Evolutionary conservation across 2,113 vertebrate species (phyloP), one percentile per base, ranked within the genome.

Genomic region (Spheniscus mendiculus): DNA sequence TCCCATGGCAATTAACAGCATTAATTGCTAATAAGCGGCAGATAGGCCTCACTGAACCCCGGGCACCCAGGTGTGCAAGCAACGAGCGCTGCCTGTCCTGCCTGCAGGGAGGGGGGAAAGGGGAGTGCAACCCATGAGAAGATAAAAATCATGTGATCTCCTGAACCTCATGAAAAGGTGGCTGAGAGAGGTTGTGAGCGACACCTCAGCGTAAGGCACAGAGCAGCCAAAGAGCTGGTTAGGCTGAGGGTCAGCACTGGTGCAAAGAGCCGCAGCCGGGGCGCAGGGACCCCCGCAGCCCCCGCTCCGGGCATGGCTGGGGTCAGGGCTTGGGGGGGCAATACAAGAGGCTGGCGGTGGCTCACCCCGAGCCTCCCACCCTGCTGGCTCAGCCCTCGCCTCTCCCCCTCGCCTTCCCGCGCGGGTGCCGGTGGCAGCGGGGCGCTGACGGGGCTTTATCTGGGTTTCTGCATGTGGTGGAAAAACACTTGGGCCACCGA

Each of bases 401-500:
- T 27, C 27, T 58, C 40, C 71, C 32, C 45, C 12, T 21, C 10
- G 1, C 25, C 81, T 38, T 8, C 56, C 42, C 4, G 1, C 38
- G 1, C 1, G 5, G 55, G 15, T 14, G 80, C 77, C 1, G 12
- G 29, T 3, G 36, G 45, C 67, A 20, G 42, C 8, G 3, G 18
- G 52, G 65, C 1, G n/a, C 83, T 59, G 73, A 26, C 40, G 7
- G 36, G 42, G 55, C 67, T 76, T 23, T 49, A 34, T 83, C 67
- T 36, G 55, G 30, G 6, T 23, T 62, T 65, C 29, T 87, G 38
- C 1, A 0, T 0, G 1, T 20, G 52, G 34, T 91, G 93, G 94
- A 97, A 97, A 97, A 97, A 61, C 95, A 61, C 96, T 96, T 1
- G 71, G 84, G 91, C 82, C 69, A 50, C 50, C 6, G 16, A 81